Conservation (phyloP, 2,888 invertebrate genomes). For the Saturnia japonica region DNA sequence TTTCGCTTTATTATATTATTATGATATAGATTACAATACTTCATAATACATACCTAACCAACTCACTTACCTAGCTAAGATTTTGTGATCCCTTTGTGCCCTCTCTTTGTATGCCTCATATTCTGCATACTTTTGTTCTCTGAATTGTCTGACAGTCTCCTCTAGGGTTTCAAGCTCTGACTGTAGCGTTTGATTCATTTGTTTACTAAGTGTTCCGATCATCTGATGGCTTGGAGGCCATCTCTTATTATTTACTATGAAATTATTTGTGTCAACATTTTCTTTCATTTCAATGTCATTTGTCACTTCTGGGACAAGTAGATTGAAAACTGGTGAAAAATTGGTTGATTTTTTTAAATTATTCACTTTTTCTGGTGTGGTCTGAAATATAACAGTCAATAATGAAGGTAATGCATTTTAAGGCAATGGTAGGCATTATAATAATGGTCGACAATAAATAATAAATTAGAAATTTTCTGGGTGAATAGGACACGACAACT, state of each 20-base stretch:
- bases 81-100: constrained; percentile 87
- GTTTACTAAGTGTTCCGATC: constrained; percentile 84
- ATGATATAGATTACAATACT: not conserved
- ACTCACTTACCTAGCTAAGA: constrained; percentile 80
- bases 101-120: constrained; percentile 88
- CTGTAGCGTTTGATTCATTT: constrained; percentile 85
- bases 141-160: constrained; percentile 88
- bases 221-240: constrained; percentile 79
- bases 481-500: too few species aligned
- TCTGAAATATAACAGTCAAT: constrained; percentile 61
- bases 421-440: not conserved
- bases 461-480: too few species aligned
- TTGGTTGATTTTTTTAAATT: constrained; percentile 83
- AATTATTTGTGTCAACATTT: constrained; percentile 71
- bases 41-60: too few species aligned
- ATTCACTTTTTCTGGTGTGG: constrained; percentile 81
- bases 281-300: constrained; percentile 79
- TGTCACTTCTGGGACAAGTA: constrained; percentile 83
- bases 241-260: constrained; percentile 55
- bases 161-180: constrained; percentile 87
- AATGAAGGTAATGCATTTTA: not conserved
- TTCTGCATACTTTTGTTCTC: constrained; percentile 88
- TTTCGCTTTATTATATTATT: too few species aligned
- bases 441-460: not conserved
- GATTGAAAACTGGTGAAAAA: constrained; percentile 87